Base-by-base conservation (phyloP, 2,797 vertebrate species). In the Myotis planiceps region DNA sequence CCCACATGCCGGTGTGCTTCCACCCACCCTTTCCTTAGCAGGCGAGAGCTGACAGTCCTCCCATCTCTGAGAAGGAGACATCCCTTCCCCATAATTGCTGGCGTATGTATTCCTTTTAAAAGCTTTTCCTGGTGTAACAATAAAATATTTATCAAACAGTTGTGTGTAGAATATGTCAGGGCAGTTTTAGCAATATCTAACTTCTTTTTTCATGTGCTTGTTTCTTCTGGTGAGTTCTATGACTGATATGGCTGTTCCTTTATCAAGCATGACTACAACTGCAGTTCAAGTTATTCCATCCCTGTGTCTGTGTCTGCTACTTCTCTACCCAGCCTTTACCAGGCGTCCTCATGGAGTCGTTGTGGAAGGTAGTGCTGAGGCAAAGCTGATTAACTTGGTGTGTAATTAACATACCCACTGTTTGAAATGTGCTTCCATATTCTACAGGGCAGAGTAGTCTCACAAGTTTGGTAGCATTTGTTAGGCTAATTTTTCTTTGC, bases 121-220 rank as follows among this genome's bases (percentile, higher is more conserved):
- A 99, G 98, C 97, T 92, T 98, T 98, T 98, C 97, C 98, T 96
- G 98, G 97, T 98, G 98, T 96, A 97, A 97, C 95, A 97, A 98
- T 98, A 89, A 98, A 99, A 98, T 98, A 98, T 98, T 98, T 95
- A 98, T 98, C 96, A 92, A 89, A 97, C 72, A 80, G 83, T 94
- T 94, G 82, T 91, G 42, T 96, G 75, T 82, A 39, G 90, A 93
- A 96, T 92, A 88, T 88, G 88, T 95, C 95, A 97, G 92, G 90
- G 96, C 79, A 94, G 81, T 95, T 95, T 92, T 84, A 96, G 93
- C 16, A 86, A 58, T 85, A 51, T 63, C 90, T 91, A 84, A 82
- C 75, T 86, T 71, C 60, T 82, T 25, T 96, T 96, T 97, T 95
- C 72, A 72, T 71, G 18, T 34, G 42, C 53, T 49, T 96, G 16